Percentiles rank a stretch among this genome's conserved stretches.
These are phyloP conservation scores for Mystacornis crossleyi DNA, from an alignment of 2,113 vertebrate genomes.

Conservation along the genomic window DNA sequence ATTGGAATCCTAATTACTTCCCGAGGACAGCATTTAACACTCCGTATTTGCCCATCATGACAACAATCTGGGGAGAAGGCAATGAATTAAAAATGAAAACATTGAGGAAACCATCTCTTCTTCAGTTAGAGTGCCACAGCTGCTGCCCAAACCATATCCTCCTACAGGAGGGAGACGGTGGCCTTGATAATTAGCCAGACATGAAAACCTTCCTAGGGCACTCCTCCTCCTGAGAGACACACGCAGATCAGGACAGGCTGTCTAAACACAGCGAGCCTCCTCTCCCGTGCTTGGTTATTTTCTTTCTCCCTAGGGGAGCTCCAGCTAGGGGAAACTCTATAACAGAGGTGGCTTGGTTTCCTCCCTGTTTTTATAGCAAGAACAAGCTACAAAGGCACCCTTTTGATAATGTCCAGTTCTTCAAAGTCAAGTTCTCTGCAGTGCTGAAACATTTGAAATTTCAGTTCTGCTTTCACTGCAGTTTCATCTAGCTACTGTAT, in stretches of 20 bases:
- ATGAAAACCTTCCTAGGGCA: conserved; percentile 14
- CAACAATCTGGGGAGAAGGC: background rate
- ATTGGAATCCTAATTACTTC: background rate
- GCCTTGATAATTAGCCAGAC: background rate
- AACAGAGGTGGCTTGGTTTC: conserved; percentile 22
- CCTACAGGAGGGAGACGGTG: background rate
- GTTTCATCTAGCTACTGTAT: background rate
- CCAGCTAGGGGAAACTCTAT: conserved; percentile 5
- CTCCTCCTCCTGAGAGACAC: conserved; percentile 39
- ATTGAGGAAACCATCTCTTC: background rate
- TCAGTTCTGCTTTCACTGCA: background rate
- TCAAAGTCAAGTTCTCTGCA: background rate
- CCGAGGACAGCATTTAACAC: background rate
- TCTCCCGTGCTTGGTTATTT: conserved; percentile 22
- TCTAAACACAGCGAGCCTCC: background rate
- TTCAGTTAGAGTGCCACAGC: background rate
- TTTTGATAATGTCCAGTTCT: background rate
- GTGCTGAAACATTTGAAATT: background rate
- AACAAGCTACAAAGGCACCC: conserved; percentile 4
- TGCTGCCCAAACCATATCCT: background rate
- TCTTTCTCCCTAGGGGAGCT: conserved; percentile 18
- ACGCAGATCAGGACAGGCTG: conserved; percentile 8
- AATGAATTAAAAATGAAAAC: background rate
- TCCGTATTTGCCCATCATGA: background rate
- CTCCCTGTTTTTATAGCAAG: conserved; percentile 28